These are phyloP conservation scores for Myripristis jacobus DNA, from an alignment of 2,797 vertebrate species.

Conservation along the genomic window DNA sequence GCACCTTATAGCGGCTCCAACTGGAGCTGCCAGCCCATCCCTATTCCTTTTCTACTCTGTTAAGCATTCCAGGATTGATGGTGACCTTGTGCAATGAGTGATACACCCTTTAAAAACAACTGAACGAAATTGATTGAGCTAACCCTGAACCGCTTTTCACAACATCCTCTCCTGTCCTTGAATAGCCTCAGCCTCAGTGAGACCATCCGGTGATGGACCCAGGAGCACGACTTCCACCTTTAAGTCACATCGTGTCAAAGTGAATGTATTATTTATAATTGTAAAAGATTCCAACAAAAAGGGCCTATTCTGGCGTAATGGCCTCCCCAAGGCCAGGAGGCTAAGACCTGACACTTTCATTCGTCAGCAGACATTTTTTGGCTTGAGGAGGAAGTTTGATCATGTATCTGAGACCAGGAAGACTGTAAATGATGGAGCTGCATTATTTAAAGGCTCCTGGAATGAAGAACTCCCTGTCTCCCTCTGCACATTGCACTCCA, in stretches of 20 bases:
- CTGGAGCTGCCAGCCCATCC: constrained; percentile 33
- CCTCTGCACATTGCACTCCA: not conserved
- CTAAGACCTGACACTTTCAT: constrained; percentile 30
- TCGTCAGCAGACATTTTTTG: constrained; percentile 3
- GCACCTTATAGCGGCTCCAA: constrained; percentile 24
- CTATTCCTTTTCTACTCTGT: constrained; percentile 23
- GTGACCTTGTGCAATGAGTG: constrained; percentile 48
- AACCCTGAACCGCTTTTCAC: too few species aligned
- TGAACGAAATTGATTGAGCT: not conserved
- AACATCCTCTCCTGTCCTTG: constrained; percentile 5
- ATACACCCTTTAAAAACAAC: constrained; percentile 26
- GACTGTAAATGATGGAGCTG: constrained; percentile 34
- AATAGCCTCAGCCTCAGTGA: not conserved
- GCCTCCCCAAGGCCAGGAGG: constrained; percentile 29
- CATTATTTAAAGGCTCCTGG: constrained; percentile 49
- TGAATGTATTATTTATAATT: constrained; percentile 49
- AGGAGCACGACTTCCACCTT: not conserved
- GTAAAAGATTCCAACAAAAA: constrained; percentile 24
- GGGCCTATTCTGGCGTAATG: constrained; percentile 28
- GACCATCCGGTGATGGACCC: not conserved
- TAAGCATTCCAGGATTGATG: constrained; percentile 17
- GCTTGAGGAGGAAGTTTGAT: constrained; percentile 34
- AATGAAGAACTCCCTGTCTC: constrained; percentile 4
- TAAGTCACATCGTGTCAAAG: constrained; percentile 16
- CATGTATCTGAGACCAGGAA: constrained; percentile 14